Percentiles rank a stretch among this genome's conserved stretches.
These are phyloP conservation scores for Aphaenogaster ashmeadi DNA, from an alignment of 1,140 invertebrate genomes.

Conservation along the genomic window DNA sequence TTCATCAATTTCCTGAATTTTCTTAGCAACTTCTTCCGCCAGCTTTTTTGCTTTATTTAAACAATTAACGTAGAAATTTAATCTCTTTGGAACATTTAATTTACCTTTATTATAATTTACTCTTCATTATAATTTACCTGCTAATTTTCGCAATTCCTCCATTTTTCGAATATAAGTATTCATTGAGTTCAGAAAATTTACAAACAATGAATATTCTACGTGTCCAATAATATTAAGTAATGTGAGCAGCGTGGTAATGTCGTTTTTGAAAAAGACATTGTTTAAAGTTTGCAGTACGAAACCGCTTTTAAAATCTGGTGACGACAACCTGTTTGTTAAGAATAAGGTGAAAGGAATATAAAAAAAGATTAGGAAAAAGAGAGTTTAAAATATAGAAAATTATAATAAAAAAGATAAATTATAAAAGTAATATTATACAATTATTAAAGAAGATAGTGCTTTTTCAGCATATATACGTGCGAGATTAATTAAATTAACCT, in stretches of 20 bases:
- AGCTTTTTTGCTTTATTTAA: slow-evolving; percentile 22
- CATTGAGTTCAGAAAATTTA: slow-evolving; percentile 78
- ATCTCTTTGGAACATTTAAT: background rate
- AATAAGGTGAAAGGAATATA: slow-evolving; percentile 3
- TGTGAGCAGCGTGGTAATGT: slow-evolving; percentile 55
- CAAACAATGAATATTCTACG: slow-evolving; percentile 72
- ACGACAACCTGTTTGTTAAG: slow-evolving; percentile 69
- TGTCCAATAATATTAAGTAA: slow-evolving; percentile 70
- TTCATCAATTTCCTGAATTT: slow-evolving; percentile 72
- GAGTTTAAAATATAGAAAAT: background rate
- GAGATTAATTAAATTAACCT: background rate
- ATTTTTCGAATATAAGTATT: slow-evolving; percentile 48
- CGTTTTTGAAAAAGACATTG: slow-evolving; percentile 74
- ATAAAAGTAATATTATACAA: background rate
- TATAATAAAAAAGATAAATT: background rate
- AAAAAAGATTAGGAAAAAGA: too few relatives aligned
- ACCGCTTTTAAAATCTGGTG: slow-evolving; percentile 73
- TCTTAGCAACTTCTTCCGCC: slow-evolving; percentile 27
- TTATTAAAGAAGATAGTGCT: background rate
- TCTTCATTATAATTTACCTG: slow-evolving; percentile 40
- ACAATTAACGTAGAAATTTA: slow-evolving; percentile 16
- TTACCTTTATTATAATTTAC: slow-evolving; percentile 25
- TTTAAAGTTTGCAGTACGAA: slow-evolving; percentile 79
- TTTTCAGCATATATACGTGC: background rate
- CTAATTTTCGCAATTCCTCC: slow-evolving; percentile 29